These are phyloP conservation scores for Cossypha heuglini DNA, from an alignment of 2,797 vertebrate species.

Conservation along the genomic window DNA sequence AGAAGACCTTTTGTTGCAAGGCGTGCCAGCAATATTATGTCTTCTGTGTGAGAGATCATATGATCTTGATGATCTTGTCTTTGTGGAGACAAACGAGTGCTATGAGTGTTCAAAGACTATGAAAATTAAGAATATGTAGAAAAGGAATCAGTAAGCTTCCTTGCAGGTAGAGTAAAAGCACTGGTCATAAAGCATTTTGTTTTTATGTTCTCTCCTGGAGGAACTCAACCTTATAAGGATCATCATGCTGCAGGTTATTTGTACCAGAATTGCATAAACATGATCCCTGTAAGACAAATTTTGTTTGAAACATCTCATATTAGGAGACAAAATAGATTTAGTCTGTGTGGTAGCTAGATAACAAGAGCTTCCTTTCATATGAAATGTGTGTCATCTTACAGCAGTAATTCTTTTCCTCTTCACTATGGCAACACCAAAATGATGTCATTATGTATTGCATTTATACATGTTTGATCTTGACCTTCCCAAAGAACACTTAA, in stretches of 20 bases:
- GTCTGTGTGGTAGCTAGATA: background rate
- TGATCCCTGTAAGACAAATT: background rate
- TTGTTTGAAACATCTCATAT: background rate
- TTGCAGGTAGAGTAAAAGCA: background rate
- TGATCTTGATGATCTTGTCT: background rate
- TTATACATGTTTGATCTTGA: constrained; percentile 47
- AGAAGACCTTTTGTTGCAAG: background rate
- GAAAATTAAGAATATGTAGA: background rate
- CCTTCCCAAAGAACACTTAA: background rate
- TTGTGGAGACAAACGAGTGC: background rate
- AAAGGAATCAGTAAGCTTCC: background rate
- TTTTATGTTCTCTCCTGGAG: background rate
- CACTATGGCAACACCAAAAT: background rate
- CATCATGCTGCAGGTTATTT: background rate
- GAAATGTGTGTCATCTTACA: background rate
- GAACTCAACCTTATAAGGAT: background rate
- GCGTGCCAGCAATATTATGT: background rate
- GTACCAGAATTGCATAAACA: background rate
- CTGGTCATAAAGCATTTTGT: background rate
- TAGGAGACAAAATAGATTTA: background rate
- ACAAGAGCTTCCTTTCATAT: background rate
- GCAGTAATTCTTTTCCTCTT: background rate
- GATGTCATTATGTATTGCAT: background rate
- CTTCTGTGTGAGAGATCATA: background rate
- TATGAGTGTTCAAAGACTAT: background rate